Evolutionary conservation across 2,888 invertebrate species (phyloP).

Genomic region (Portevinia maculata): DNA sequence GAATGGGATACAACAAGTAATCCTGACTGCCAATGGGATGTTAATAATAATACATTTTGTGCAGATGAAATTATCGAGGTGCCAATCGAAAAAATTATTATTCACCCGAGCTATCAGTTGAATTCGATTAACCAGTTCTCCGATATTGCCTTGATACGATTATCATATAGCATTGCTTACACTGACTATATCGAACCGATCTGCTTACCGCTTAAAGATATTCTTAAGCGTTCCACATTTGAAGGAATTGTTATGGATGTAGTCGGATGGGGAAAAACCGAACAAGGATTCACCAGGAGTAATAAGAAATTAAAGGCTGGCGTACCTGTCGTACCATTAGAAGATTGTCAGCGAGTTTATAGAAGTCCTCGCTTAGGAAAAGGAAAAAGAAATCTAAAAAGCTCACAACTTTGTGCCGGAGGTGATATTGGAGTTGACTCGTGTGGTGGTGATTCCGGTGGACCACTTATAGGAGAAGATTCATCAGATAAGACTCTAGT

Average conservation of each 20-base stretch:
- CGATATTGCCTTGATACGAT: conserved; percentile 89
- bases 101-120: conserved; percentile 87
- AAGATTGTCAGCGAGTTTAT: conserved; percentile 84
- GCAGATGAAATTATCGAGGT: conserved; percentile 85
- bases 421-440: conserved; percentile 84
- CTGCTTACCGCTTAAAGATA: conserved; percentile 84
- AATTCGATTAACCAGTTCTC: conserved; percentile 85
- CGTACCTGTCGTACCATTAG: conserved; percentile 83
- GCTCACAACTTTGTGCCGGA: conserved; percentile 85
- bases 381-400: neutral
- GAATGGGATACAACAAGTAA: conserved; percentile 80
- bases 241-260: conserved; percentile 83
- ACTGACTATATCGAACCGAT: conserved; percentile 85
- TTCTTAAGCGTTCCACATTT: conserved; percentile 79
- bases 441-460: conserved; percentile 86
- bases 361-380: conserved; percentile 82
- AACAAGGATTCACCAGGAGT: conserved; percentile 82
- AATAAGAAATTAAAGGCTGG: conserved; percentile 84
- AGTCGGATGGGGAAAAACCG: conserved; percentile 87
- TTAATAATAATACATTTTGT: conserved; percentile 83
- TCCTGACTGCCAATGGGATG: conserved; percentile 78
- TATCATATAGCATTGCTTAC: conserved; percentile 84
- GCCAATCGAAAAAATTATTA: conserved; percentile 85
- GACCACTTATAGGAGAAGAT: conserved; percentile 84
- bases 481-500: conserved; percentile 75